Evolutionary conservation across 2,888 invertebrate species (phyloP), one percentile per base, ranked within the genome.

Genomic region (Eilema caniola): DNA sequence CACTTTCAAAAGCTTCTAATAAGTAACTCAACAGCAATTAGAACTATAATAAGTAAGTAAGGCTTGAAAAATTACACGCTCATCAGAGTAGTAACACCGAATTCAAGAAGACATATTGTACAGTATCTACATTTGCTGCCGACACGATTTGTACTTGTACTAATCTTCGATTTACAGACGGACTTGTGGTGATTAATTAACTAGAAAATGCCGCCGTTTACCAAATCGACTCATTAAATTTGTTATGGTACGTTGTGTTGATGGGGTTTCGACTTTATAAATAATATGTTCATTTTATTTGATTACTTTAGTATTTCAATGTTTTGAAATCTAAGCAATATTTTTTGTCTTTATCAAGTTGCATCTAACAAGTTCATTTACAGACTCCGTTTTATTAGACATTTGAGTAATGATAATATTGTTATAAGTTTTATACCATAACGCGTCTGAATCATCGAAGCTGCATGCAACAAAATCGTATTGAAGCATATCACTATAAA

Each of bases 401-500:
- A 14, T 59, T 14, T 14, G 47, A 31, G n/a, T 12, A 28, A 57
- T 31, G 56, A 57, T 23, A 57, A 47, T 28, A 64, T 53, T 61
- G 31, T 65, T 69, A 60, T 56, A 64, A 23, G 33, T 57, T 16
- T 37, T 5, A 33, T 33, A 65, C 25, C 37, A 57, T 56, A 66
- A 53, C n/a, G 25, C 23, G 47, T 67, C 53, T 70, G 73, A 73
- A 66, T 70, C 78, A 72, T 69, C 66, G 28, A 63, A 60, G 66
- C 53, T 67, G 60, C 66, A 75, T 73, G 74, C 78, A 80, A 72
- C 77, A 64, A 73, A 78, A 79, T 73, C 69, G 74, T 75, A 77
- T 82, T 76, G 81, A 81, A 81, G 83, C 78, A 82, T 83, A 79
- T 71, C 81, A 70, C 72, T 75, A 83, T 83, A 71, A 73, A 67